Base-by-base conservation (phyloP, 1,140 invertebrate species). In the Mizuhopecten yessoensis region DNA sequence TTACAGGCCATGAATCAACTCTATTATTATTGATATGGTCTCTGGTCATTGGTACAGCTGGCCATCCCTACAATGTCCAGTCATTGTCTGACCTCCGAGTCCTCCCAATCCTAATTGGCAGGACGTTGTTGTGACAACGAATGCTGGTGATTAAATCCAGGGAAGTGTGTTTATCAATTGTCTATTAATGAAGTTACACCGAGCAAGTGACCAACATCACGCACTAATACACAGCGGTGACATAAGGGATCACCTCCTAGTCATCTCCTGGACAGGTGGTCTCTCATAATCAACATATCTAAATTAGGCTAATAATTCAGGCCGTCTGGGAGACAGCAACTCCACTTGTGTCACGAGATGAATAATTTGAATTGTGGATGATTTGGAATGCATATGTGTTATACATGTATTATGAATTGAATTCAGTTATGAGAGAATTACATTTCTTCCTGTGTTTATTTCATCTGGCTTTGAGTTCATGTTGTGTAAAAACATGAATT, bases 121-220 rank as follows among this genome's bases (percentile, higher is more conserved):
- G 57, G 57, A 75, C 57, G 29, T 29, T 29, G 57, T n/a, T n/a
- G 57, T 75, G 57, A 75, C 57, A 75, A n/a, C n/a, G n/a, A n/a
- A 75, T 75, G 57, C 57, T 75, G 57, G n/a, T 75, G 57, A 75
- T 75, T 75, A 75, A n/a, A 75, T 23, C 57, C 23, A 75, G 1
- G 11, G 57, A 75, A 75, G 57, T 75, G 57, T 75, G 57, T 75
- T 75, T 75, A 75, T 75, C 57, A 75, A 75, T 75, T 75, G 57
- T 75, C 20, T 75, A 75, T 75, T 75, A 75, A 75, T 75, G 57
- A 75, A 75, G 57, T 75, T 75, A 75, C 57, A 75, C 7, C 23
- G 57, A 75, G 57, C 57, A 75, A 75, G 57, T 75, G 57, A 29
- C 57, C 57, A 75, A 29, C 17, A 75, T 29, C 57, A 75, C 57